Percentiles rank a stretch among this genome's conserved stretches.
These are phyloP conservation scores for Lamprologus speciosus DNA, from an alignment of 2,113 vertebrate genomes.

Conservation along the genomic window DNA sequence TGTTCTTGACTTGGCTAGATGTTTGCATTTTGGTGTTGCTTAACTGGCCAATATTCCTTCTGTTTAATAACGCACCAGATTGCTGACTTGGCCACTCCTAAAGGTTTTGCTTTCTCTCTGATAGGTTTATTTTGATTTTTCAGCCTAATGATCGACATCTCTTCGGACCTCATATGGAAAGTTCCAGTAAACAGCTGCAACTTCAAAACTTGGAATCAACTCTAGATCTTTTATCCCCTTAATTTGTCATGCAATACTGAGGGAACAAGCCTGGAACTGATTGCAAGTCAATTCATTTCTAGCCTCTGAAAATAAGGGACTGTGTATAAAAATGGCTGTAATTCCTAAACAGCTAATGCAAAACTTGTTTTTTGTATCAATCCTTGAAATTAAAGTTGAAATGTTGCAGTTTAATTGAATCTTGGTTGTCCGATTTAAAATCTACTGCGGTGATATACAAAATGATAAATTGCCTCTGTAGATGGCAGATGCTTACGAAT, in stretches of 20 bases:
- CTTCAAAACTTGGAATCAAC: not conserved
- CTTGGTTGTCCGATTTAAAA: not conserved
- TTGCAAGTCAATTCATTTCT: not conserved
- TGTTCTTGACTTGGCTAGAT: not conserved
- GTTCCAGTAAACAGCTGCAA: not conserved
- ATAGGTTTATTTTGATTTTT: not conserved
- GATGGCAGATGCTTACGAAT: not conserved
- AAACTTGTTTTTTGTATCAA: not conserved
- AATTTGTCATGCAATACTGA: not conserved
- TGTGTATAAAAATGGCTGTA: not conserved
- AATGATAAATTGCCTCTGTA: not conserved
- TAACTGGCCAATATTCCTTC: not conserved
- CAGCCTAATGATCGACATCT: not conserved
- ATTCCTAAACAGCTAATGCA: not conserved
- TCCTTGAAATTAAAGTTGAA: not conserved
- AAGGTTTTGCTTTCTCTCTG: not conserved
- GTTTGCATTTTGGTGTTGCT: not conserved
- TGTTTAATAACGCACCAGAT: fast-evolving
- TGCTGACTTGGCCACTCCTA: not conserved
- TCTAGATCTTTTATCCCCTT: not conserved
- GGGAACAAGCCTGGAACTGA: not conserved
- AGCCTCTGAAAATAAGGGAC: not conserved
- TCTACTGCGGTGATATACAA: not conserved
- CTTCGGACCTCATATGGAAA: not conserved
- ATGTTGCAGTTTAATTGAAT: not conserved